These are phyloP conservation scores for Notolepis coatsorum DNA, from an alignment of 2,797 vertebrate species.

Conservation along the genomic window DNA sequence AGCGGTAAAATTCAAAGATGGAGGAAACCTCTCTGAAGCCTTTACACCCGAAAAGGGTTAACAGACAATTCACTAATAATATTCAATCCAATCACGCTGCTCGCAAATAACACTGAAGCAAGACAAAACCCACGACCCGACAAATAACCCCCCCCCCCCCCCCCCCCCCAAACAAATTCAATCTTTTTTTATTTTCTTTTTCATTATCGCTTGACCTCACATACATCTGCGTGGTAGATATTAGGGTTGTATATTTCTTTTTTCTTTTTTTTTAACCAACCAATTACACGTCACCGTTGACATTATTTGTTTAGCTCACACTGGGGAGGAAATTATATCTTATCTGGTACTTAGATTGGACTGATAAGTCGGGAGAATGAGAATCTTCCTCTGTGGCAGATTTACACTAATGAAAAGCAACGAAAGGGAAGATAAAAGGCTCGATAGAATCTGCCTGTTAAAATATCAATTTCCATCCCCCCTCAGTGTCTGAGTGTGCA, in stretches of 20 bases:
- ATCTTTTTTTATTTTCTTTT: conserved; percentile 70
- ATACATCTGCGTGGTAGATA: conserved; percentile 41
- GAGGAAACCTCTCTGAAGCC: too few species aligned
- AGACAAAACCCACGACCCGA: conserved; percentile 38
- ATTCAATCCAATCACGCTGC: too few species aligned
- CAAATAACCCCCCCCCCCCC: conserved; percentile 65
- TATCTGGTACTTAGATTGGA: conserved; percentile 57
- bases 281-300: conserved; percentile 55
- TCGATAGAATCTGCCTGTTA: conserved; percentile 64
- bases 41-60: too few species aligned
- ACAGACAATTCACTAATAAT: too few species aligned
- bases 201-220: conserved; percentile 52
- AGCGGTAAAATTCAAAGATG: too few species aligned
- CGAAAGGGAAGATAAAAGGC: conserved; percentile 54
- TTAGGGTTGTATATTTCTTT: conserved; percentile 75
- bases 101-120: conserved; percentile 41
- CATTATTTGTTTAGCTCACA: conserved; percentile 68
- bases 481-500: conserved; percentile 36
- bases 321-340: conserved; percentile 64
- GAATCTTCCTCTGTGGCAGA: conserved; percentile 69
- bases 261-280: too few species aligned
- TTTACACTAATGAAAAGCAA: conserved; percentile 76
- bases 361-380: conserved; percentile 76
- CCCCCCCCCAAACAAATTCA: conserved; percentile 57
- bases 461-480: conserved; percentile 57